A percentile compares a stretch with the other conserved stretches of the same genome.
These are phyloP conservation scores for Mayetiola destructor DNA, from an alignment of 2,888 invertebrate species.

Conservation along the genomic window DNA sequence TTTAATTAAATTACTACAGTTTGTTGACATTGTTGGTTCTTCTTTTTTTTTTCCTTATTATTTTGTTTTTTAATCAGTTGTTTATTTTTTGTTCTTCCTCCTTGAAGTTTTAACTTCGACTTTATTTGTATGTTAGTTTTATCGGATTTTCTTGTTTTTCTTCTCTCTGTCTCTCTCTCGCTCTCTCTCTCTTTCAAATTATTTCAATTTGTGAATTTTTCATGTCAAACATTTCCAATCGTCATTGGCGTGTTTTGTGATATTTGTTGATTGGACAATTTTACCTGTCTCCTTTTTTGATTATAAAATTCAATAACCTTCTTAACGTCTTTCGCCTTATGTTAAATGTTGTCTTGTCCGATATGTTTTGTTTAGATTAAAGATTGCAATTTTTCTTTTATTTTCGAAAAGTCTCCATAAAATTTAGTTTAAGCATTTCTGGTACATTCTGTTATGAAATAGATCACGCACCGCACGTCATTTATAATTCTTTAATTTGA, in stretches of 20 bases:
- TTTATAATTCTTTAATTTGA: neutral
- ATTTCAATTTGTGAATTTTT: no score
- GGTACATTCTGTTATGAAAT: neutral
- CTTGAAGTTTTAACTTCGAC: neutral
- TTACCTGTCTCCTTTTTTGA: no score
- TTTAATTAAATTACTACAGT: slow-evolving; percentile 12
- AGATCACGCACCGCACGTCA: slow-evolving; percentile 6
- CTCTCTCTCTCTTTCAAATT: neutral
- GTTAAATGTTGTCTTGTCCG: no score
- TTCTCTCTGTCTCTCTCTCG: no score
- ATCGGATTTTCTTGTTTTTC: neutral
- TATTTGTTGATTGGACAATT: no score
- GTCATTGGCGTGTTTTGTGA: no score
- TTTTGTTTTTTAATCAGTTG: neutral
- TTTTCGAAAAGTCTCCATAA: no score
- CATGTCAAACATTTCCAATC: no score
- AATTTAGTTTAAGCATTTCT: no score
- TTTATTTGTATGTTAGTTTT: neutral
- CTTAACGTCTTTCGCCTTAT: no score
- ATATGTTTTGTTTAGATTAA: neutral
- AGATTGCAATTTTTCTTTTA: neutral
- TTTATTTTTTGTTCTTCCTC: neutral
- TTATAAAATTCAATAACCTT: no score
- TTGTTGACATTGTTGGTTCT: slow-evolving; percentile 7
- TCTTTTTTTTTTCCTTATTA: neutral